phyloP scores from a whole-genome alignment of 2,113 vertebrate genomes.

The Python bivittatus region DNA sequence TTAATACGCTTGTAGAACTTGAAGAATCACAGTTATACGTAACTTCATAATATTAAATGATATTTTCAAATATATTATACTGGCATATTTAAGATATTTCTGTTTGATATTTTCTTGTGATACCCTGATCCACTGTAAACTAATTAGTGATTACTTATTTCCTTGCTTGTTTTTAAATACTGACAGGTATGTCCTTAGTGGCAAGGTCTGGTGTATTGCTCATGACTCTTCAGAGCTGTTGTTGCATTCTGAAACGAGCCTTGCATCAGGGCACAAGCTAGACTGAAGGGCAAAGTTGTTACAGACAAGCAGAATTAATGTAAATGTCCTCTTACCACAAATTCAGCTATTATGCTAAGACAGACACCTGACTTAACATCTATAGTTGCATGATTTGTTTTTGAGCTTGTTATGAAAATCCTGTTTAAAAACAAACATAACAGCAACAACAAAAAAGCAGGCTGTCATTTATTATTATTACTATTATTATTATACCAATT shows the following conservation, averaged over 20 bases:
- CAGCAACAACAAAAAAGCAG: not conserved
- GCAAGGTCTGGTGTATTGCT: not conserved
- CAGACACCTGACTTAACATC: not conserved
- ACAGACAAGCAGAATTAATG: not conserved
- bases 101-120: not conserved
- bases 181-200: too few species aligned
- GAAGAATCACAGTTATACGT: too few species aligned
- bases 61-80: not conserved
- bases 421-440: not conserved
- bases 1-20: not conserved
- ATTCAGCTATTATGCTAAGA: not conserved
- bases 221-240: not conserved
- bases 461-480: not conserved
- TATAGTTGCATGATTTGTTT: not conserved
- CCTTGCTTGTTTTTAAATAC: not conserved
- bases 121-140: not conserved
- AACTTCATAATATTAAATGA: too few species aligned
- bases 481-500: too few species aligned
- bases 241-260: not conserved
- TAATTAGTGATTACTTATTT: not conserved
- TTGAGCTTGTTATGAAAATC: not conserved
- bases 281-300: not conserved
- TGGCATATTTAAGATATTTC: not conserved
- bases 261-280: not conserved
- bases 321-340: not conserved